These are phyloP conservation scores for Conops quadrifasciatus DNA, from an alignment of 2,888 invertebrate species.

Conservation along the genomic window DNA sequence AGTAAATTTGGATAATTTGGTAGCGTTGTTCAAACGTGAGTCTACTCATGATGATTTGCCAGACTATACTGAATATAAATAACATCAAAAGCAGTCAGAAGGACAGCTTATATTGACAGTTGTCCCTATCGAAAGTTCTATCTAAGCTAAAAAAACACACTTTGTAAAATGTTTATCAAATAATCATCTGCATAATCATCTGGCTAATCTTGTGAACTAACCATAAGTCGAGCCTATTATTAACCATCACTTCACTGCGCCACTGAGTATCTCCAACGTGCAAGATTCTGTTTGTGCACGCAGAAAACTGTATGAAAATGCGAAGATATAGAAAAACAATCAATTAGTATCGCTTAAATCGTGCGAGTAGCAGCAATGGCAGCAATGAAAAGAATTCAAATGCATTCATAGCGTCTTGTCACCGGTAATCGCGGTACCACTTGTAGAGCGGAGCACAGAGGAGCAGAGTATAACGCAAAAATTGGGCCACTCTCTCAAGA, in stretches of 20 bases:
- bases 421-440: not conserved
- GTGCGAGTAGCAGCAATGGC: not conserved
- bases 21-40: no score
- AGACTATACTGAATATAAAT: no score
- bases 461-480: not conserved
- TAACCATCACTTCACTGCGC: not conserved
- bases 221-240: no score
- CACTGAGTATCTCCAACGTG: not conserved
- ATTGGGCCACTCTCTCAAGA: conserved; percentile 28
- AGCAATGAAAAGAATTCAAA: not conserved
- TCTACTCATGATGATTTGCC: no score
- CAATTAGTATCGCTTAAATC: not conserved
- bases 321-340: conserved; percentile 6
- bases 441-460: not conserved
- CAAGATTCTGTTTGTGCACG: not conserved
- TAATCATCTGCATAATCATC: no score
- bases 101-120: no score
- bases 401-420: conserved; percentile 24
- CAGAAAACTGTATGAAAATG: not conserved
- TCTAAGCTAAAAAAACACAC: no score
- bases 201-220: no score
- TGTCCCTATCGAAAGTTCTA: no score
- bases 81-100: no score
- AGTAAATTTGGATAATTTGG: no score
- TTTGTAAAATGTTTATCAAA: no score